Evolutionary conservation across 2,113 vertebrate genomes (phyloP).

Genomic region (Erpornis zantholeuca): DNA sequence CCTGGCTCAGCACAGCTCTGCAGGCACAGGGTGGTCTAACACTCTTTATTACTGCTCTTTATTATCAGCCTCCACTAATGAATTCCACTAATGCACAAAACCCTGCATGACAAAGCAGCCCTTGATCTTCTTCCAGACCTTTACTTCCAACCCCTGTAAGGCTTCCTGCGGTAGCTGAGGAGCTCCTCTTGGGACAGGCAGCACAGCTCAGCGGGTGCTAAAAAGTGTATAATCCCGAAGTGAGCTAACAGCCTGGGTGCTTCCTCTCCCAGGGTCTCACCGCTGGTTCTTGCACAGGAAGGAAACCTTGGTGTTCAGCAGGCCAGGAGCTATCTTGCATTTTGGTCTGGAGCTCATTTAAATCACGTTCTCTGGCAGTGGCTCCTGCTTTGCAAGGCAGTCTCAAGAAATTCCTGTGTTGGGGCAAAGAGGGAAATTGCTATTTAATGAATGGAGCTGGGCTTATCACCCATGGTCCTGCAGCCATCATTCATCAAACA

Average conservation of each 20-base stretch:
- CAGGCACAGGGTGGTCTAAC: neutral
- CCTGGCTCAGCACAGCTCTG: neutral
- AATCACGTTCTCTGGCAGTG: neutral
- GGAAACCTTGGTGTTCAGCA: neutral
- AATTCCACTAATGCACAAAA: neutral
- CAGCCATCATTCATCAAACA: neutral
- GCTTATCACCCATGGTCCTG: neutral
- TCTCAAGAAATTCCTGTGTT: neutral
- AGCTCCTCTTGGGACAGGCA: neutral
- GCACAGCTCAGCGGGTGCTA: neutral
- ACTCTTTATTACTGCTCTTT: neutral
- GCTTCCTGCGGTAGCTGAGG: neutral
- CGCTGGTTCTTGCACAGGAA: neutral
- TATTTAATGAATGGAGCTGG: neutral
- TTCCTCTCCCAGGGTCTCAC: neutral
- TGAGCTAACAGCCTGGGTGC: neutral
- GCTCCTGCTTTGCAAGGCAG: neutral
- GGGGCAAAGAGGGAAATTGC: neutral
- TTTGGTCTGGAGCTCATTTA: neutral
- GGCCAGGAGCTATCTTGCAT: neutral
- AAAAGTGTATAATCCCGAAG: neutral
- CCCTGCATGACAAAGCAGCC: neutral
- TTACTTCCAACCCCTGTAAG: neutral
- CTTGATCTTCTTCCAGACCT: neutral
- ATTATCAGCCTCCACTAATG: neutral